Conservation (phyloP, 2,113 vertebrate genomes). For the Eubucco bourcierii region DNA sequence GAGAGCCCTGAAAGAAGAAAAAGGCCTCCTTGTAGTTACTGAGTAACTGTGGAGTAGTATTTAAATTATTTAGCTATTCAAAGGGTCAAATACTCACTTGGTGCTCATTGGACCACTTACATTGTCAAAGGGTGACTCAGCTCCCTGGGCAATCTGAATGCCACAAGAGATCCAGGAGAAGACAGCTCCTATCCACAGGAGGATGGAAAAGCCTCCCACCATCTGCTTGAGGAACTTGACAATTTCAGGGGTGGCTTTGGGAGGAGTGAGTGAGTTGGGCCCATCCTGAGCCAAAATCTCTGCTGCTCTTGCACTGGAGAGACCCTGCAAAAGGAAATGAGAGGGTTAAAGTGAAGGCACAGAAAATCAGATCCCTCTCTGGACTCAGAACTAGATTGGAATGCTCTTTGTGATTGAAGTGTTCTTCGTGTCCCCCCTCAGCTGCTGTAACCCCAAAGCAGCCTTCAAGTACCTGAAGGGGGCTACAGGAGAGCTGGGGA, state of each 20-base stretch:
- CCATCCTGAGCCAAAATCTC: conserved; percentile 77
- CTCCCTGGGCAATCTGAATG: conserved; percentile 64
- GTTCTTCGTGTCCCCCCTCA: background rate
- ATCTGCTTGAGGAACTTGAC: conserved; percentile 83
- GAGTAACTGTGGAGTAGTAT: conserved; percentile 13
- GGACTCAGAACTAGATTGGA: background rate
- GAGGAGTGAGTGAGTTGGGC: conserved; percentile 78
- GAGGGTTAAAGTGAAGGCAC: background rate
- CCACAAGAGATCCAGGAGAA: conserved; percentile 81
- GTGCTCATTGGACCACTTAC: conserved; percentile 53
- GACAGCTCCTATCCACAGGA: conserved; percentile 78
- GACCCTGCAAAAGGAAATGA: conserved; percentile 68
- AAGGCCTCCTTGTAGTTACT: conserved; percentile 2
- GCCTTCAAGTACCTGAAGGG: too few species aligned
- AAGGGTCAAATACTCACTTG: background rate
- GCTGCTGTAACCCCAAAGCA: background rate
- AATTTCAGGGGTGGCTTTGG: conserved; percentile 77
- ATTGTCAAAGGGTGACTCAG: conserved; percentile 62
- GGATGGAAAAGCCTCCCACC: conserved; percentile 82
- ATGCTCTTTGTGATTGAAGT: background rate
- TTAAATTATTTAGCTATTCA: conserved; percentile 14
- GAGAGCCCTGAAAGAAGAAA: background rate
- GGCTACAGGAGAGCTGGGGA: too few species aligned
- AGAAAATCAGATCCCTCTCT: background rate
- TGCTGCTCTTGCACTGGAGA: conserved; percentile 73